Evolutionary conservation across 2,888 invertebrate species (phyloP).

Genomic region (Tryphoninae sp.): DNA sequence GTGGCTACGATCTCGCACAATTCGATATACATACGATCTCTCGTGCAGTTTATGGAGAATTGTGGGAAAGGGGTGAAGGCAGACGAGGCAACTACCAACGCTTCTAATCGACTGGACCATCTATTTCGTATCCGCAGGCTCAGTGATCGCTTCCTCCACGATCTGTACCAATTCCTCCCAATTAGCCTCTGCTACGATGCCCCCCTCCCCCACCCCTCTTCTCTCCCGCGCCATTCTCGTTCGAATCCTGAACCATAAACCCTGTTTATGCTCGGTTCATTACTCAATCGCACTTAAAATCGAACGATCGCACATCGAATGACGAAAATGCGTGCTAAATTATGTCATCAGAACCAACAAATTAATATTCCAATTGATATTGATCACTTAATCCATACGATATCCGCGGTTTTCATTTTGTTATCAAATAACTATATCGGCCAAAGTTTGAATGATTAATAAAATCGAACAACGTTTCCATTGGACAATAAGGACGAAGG

Average conservation of each 20-base stretch:
- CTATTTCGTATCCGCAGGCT: slow-evolving; percentile 28
- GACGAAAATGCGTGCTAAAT: neutral
- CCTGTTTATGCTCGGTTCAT: slow-evolving; percentile 8
- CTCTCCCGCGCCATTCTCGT: neutral
- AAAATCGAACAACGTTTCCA: neutral
- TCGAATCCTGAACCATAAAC: neutral
- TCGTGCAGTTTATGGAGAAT: slow-evolving; percentile 31
- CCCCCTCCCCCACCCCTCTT: neutral
- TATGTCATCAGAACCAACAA: neutral
- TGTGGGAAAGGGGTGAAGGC: neutral
- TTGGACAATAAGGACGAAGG: slow-evolving; percentile 4
- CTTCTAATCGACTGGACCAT: slow-evolving; percentile 20
- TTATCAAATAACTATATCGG: neutral
- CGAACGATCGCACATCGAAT: neutral
- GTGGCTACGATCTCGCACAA: neutral
- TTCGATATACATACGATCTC: slow-evolving; percentile 10
- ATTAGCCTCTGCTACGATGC: slow-evolving; percentile 11
- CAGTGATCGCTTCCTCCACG: slow-evolving; percentile 9
- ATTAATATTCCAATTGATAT: neutral
- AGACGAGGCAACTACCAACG: neutral
- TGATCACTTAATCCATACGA: neutral
- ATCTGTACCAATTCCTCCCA: slow-evolving; percentile 21
- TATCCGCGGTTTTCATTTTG: neutral
- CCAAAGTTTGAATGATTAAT: neutral
- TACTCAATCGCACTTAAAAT: slow-evolving; percentile 11